phyloP scores from a whole-genome alignment of 2,113 vertebrate genomes.

The Castor canadensis region DNA sequence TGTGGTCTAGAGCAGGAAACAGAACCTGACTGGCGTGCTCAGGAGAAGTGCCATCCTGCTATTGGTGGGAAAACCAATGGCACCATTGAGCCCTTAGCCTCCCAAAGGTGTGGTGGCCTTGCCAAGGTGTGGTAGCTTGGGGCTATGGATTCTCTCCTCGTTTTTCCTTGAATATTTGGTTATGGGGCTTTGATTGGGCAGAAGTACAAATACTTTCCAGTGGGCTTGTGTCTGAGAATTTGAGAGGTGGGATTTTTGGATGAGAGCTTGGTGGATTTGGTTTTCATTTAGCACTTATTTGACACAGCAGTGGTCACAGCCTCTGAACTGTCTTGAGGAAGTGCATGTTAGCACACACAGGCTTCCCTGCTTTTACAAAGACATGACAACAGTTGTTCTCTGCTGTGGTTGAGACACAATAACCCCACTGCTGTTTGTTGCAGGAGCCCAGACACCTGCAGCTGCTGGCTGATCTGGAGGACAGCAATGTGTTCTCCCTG shows the following conservation, averaged over 20 bases:
- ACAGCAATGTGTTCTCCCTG: constrained; percentile 94
- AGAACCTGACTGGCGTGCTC: rapidly evolving
- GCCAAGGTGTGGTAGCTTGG: rapidly evolving
- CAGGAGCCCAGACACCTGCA: constrained; percentile 98
- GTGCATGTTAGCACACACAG: not conserved
- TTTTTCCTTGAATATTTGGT: not conserved
- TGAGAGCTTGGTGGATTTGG: no score
- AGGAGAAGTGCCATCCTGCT: no score
- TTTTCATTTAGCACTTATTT: not conserved
- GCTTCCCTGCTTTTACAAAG: constrained; percentile 57
- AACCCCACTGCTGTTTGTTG: not conserved
- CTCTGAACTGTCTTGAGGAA: no score
- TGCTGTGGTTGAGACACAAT: not conserved
- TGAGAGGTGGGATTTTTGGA: no score
- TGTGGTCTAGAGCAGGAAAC: not conserved
- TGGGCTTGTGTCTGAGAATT: not conserved
- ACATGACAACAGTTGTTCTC: not conserved
- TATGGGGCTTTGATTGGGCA: not conserved
- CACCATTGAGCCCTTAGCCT: rapidly evolving
- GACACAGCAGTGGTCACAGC: rapidly evolving
- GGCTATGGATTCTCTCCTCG: not conserved
- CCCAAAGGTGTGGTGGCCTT: rapidly evolving
- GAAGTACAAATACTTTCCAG: no score
- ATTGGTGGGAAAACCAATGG: rapidly evolving
- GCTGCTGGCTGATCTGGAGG: constrained; percentile 94